Evolutionary conservation across 2,113 vertebrate species (phyloP), one percentile per base, ranked within the genome.

Genomic region (Aspidoscelis tigris): DNA sequence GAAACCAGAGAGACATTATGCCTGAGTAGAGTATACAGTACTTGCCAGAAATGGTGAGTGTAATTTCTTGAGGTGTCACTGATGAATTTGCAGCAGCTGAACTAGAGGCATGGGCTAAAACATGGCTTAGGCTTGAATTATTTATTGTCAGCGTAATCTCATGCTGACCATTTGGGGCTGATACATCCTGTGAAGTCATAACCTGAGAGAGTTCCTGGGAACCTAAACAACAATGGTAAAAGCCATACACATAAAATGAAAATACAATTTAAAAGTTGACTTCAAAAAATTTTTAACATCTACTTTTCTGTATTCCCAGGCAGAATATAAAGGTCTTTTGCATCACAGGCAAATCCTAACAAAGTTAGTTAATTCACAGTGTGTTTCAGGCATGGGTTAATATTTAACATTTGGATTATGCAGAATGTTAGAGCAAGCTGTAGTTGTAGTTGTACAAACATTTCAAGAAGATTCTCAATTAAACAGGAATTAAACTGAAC

Each of bases 81-180:
- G 96, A 93, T n/a, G 96, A 92, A 0, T 92, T 86, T 0, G 94
- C 86, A 18, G 95, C 88, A 2, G 96, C 84, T 5, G 96, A 95
- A 58, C 92, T 94, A 0, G 95, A 92, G 20, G 97, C 97, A 89
- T 98, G 98, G 44, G 97, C 97, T 33, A 99, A 90, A 55, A 98
- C 98, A 93, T 99, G 98, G 80, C 97, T 97, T 85, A 99, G 93
- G 81, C 97, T 98, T 39, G 98, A 97, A 91, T 99, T 99, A 96
- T 98, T 99, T 91, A 99, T 99, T 76, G 99, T 99, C 90, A 99
- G 88, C 0, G 98, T 99, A 92, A 99, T 99, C 92, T 99, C 99
- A 50, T 98, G 97, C 9, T 97, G 95, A 33, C 95, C 93, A 44
- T 84, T 93, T 14, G 96, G 92, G n/a, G 95, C 93, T 1, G 97